A percentile compares a stretch with the other conserved stretches of the same genome.
Evolutionary conservation across 2,888 invertebrate genomes (phyloP).

Genomic region (Anoplius nigerrimus): DNA sequence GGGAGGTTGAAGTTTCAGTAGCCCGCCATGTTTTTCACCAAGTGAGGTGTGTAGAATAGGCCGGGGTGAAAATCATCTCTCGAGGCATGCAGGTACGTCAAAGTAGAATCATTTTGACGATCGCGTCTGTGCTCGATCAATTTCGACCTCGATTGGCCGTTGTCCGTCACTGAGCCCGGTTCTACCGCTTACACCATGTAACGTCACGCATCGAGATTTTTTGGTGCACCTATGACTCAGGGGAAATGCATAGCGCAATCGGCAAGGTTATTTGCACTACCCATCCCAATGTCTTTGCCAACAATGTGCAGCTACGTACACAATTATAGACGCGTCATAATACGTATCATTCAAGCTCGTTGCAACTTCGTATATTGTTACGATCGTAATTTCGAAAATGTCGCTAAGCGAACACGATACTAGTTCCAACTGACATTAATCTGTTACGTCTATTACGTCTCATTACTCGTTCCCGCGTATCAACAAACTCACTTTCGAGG

Average conservation of each 20-base stretch:
- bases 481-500: too few relatives aligned
- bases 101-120: constrained; percentile 28
- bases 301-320: constrained; percentile 31
- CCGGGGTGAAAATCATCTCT: constrained; percentile 76
- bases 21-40: constrained; percentile 87
- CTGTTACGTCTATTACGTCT: too few relatives aligned
- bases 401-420: too few relatives aligned
- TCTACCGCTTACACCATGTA: constrained; percentile 36
- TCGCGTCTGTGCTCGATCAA: neutral
- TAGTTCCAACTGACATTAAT: too few relatives aligned
- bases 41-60: constrained; percentile 80
- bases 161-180: too few relatives aligned
- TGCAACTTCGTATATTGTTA: constrained; percentile 22
- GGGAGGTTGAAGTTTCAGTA: constrained; percentile 55
- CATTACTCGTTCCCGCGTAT: too few relatives aligned
- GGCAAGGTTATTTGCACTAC: constrained; percentile 67
- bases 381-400: constrained; percentile 24
- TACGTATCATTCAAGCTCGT: too few relatives aligned
- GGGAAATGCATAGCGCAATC: constrained; percentile 62
- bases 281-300: constrained; percentile 46
- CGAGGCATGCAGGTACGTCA: constrained; percentile 73
- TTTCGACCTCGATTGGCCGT: neutral
- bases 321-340: constrained; percentile 8
- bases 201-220: constrained; percentile 58
- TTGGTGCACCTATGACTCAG: constrained; percentile 64